These are phyloP conservation scores for Euzophera pinguis DNA, from an alignment of 2,888 invertebrate genomes.

Conservation along the genomic window DNA sequence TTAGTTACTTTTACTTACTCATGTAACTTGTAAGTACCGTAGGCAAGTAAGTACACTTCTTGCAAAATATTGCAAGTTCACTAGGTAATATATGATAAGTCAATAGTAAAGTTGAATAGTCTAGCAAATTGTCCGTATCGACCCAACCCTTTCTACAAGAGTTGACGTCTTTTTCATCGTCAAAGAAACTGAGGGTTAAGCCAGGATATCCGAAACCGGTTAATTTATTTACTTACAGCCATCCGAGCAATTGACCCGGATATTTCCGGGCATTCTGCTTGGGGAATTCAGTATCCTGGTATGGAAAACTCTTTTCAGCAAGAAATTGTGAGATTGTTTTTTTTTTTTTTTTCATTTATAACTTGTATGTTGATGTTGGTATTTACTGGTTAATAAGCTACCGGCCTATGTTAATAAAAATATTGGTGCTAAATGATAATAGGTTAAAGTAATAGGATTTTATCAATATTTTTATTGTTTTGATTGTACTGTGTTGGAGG, in stretches of 20 bases:
- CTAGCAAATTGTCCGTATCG: neutral
- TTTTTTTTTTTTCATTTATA: constrained; percentile 5
- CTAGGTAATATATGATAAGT: no score
- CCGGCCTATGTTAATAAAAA: no score
- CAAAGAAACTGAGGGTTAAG: constrained; percentile 30
- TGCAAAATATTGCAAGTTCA: no score
- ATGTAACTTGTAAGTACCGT: no score
- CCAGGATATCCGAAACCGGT: constrained; percentile 62
- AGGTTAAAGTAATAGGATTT: no score
- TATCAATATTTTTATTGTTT: no score
- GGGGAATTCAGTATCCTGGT: constrained; percentile 31
- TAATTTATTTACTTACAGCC: constrained; percentile 68
- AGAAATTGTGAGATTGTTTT: constrained; percentile 9
- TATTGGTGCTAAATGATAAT: no score
- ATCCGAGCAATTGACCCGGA: constrained; percentile 59
- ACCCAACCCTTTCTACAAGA: constrained; percentile 14
- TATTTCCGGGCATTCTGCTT: constrained; percentile 50
- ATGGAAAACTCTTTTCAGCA: constrained; percentile 15
- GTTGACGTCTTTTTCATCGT: constrained; percentile 19
- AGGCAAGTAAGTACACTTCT: no score
- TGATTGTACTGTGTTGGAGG: no score
- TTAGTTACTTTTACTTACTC: no score
- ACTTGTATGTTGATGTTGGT: neutral
- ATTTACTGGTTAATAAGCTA: neutral
- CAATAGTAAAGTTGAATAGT: neutral